These are phyloP conservation scores for Elysia crispata DNA, from an alignment of 2,888 invertebrate species.

Conservation along the genomic window DNA sequence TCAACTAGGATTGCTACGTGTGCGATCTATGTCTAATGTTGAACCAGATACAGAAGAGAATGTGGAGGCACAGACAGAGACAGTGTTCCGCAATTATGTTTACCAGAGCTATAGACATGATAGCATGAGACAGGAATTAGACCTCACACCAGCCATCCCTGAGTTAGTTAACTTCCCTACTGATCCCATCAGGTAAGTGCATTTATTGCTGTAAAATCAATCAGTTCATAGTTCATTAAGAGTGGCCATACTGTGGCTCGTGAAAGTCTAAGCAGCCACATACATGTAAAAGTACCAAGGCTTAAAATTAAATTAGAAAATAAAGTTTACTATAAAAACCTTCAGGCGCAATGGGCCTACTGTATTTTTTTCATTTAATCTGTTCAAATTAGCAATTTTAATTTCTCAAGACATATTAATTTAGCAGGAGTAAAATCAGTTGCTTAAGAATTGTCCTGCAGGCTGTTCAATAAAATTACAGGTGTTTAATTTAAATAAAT, in stretches of 20 bases:
- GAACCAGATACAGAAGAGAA: slow-evolving; percentile 71
- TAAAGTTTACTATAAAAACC: too few species aligned
- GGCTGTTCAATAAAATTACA: background rate
- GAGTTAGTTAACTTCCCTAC: slow-evolving; percentile 68
- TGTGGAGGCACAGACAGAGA: slow-evolving; percentile 73
- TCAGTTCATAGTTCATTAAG: too few species aligned
- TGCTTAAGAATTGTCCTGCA: background rate
- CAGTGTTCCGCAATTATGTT: slow-evolving; percentile 73
- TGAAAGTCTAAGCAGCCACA: background rate
- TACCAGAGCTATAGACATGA: slow-evolving; percentile 69
- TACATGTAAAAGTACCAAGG: background rate
- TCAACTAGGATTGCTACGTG: slow-evolving; percentile 5
- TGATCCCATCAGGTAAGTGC: slow-evolving; percentile 67
- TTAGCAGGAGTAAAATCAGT: too few species aligned
- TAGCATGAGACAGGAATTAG: slow-evolving; percentile 53
- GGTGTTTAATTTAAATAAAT: background rate
- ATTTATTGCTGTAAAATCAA: background rate
- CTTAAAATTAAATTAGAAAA: too few species aligned
- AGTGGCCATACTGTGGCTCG: too few species aligned
- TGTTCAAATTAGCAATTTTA: too few species aligned
- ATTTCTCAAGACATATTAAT: too few species aligned
- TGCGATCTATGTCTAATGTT: slow-evolving; percentile 47
- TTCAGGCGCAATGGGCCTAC: too few species aligned
- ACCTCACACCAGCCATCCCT: slow-evolving; percentile 64
- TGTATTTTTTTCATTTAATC: too few species aligned